Evolutionary conservation across 2,888 invertebrate genomes (phyloP), one percentile per base, ranked within the genome.

Genomic region (Ormyrus pomaceus): DNA sequence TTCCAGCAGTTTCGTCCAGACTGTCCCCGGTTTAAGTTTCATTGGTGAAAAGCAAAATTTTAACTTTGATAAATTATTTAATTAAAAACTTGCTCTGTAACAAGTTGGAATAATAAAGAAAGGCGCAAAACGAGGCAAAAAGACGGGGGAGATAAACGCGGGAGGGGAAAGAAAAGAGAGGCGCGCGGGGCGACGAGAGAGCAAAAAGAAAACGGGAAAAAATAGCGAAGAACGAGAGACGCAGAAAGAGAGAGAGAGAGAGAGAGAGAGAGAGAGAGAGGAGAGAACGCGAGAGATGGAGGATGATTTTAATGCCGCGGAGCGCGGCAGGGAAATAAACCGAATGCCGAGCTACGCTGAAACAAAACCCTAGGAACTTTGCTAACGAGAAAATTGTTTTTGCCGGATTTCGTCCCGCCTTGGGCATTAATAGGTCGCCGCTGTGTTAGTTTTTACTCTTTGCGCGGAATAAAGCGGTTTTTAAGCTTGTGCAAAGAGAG

Each of bases 341-440:
- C 81, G 78, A 81, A 80, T 77, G 69, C 70, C 77, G 66, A 66
- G 72, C 48, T 50, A 46, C 51, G 51, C 48, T 58, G 69, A 73
- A 82, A 79, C 76, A 82, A 82, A 82, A 82, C 65, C 79, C 68
- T 73, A 78, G 79, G 65, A 79, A 82, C 70, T 82, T 79, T 82
- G 74, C 82, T 79, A 82, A 82, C 77, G 77, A 82, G 82, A 82
- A 77, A 82, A 82, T 79, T 82, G 82, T 79, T 82, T 82, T 82
- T 77, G 64, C 76, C 77, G 72, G 82, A 79, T 82, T 77, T 75
- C 68, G 51, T 70, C 71, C 50, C 56, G 66, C 79, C 77, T 77
- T 77, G 56, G 56, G 74, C 70, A 76, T 79, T 79, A 78, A 79
- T 72, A 79, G 75, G 75, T 72, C 34, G 45, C 19, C 71, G 34